A percentile compares a stretch with the other conserved stretches of the same genome.
phyloP scores from a whole-genome alignment of 2,113 vertebrate species.

The Daboia siamensis region DNA sequence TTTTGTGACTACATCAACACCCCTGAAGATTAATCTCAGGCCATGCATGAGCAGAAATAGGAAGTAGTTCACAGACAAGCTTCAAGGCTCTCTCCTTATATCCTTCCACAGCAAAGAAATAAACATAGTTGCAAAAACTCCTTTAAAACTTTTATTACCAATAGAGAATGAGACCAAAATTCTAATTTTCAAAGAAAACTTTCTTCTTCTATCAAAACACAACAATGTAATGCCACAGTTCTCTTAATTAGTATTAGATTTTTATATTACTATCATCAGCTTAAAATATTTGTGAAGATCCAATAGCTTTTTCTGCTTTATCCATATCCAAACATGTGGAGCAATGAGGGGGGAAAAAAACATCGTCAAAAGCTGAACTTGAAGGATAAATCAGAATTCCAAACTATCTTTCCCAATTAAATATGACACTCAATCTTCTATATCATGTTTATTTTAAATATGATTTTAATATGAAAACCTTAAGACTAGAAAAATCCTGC shows the following conservation, averaged over 20 bases:
- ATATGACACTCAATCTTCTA: background rate
- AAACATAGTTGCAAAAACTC: background rate
- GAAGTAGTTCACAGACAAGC: constrained; percentile 1
- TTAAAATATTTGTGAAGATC: background rate
- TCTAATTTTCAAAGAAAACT: background rate
- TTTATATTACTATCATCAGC: background rate
- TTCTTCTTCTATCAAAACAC: background rate
- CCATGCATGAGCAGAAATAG: background rate
- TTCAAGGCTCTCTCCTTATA: background rate
- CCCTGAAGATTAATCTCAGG: background rate
- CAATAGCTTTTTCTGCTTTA: background rate
- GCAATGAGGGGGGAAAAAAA: too few species aligned
- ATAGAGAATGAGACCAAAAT: background rate
- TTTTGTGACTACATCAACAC: background rate
- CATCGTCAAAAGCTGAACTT: background rate
- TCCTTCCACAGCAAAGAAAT: background rate
- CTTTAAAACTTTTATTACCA: background rate
- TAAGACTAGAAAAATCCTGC: background rate
- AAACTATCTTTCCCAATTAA: background rate
- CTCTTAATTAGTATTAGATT: background rate
- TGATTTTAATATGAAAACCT: background rate
- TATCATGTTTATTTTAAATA: background rate
- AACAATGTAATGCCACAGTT: background rate
- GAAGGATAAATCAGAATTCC: background rate
- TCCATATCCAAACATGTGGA: background rate